phyloP scores from a whole-genome alignment of 2,113 vertebrate species.

The Lepus europaeus region DNA sequence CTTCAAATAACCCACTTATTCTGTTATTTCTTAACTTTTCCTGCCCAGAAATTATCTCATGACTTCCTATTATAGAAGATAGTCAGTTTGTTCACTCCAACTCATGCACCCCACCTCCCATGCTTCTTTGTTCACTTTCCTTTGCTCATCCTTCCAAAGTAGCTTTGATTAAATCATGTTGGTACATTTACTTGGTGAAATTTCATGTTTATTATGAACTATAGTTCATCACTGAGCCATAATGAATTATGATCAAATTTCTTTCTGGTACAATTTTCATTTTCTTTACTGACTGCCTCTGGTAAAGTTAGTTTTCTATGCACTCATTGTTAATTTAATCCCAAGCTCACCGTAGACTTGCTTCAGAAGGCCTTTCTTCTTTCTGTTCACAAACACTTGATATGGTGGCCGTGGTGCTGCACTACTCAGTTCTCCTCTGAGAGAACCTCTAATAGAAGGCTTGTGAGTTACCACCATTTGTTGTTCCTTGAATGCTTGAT shows the following conservation, averaged over 20 bases:
- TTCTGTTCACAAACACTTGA: neutral
- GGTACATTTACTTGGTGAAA: conserved; percentile 34
- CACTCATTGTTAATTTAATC: conserved; percentile 12
- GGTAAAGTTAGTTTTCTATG: conserved; percentile 36
- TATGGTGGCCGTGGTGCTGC: too few species aligned
- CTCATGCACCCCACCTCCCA: too few species aligned
- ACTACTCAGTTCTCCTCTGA: neutral
- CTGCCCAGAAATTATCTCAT: neutral
- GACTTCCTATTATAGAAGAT: neutral
- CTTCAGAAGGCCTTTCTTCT: neutral
- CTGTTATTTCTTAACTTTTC: conserved; percentile 21
- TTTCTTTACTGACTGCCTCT: neutral
- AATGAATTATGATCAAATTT: conserved; percentile 42
- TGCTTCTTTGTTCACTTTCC: neutral
- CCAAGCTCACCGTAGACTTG: neutral
- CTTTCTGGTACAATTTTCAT: conserved; percentile 31
- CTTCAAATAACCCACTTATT: neutral
- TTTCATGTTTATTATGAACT: conserved; percentile 37
- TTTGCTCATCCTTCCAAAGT: neutral
- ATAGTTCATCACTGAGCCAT: conserved; percentile 18
- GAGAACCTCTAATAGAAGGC: neutral
- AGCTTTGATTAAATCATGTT: conserved; percentile 51
- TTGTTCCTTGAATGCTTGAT: neutral
- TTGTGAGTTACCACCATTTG: neutral
- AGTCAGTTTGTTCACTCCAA: neutral